These are phyloP conservation scores for Ctenopoma kingsleyae DNA, from an alignment of 2,797 vertebrate species.

Conservation along the genomic window DNA sequence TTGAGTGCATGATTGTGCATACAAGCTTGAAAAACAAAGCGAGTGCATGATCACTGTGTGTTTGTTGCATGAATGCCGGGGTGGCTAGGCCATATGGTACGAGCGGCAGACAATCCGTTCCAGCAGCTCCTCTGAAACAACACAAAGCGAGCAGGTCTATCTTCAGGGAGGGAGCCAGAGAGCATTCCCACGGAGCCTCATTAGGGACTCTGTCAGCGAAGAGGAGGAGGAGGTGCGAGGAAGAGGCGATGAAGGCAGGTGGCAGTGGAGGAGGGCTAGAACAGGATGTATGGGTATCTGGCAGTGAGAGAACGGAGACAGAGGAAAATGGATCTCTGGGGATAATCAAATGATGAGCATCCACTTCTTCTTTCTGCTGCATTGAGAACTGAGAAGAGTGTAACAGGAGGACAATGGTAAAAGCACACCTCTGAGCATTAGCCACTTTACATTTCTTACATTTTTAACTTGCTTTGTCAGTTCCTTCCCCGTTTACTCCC, in stretches of 20 bases:
- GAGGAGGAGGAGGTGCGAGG: slow-evolving; percentile 48
- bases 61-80: slow-evolving; percentile 23
- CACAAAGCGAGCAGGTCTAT: slow-evolving; percentile 59
- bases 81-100: slow-evolving; percentile 64
- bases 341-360: slow-evolving; percentile 51
- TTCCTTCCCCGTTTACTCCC: slow-evolving; percentile 6
- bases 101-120: slow-evolving; percentile 54
- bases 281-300: slow-evolving; percentile 56
- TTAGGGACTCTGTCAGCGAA: slow-evolving; percentile 71
- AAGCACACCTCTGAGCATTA: slow-evolving; percentile 32
- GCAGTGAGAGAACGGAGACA: slow-evolving; percentile 27
- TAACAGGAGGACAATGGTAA: slow-evolving; percentile 26
- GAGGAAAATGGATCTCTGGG: slow-evolving; percentile 43
- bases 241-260: slow-evolving; percentile 57
- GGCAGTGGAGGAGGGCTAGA: slow-evolving; percentile 52
- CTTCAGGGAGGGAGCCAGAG: slow-evolving; percentile 57
- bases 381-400: slow-evolving; percentile 34
- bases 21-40: slow-evolving; percentile 10
- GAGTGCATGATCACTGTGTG: background rate
- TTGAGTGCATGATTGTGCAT: background rate
- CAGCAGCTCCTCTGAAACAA: slow-evolving; percentile 62
- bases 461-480: background rate
- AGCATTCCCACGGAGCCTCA: slow-evolving; percentile 79
- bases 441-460: slow-evolving; percentile 20
- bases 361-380: slow-evolving; percentile 28